Conservation (phyloP, 2,113 vertebrate genomes). For the Muntiacus muntjak region DNA sequence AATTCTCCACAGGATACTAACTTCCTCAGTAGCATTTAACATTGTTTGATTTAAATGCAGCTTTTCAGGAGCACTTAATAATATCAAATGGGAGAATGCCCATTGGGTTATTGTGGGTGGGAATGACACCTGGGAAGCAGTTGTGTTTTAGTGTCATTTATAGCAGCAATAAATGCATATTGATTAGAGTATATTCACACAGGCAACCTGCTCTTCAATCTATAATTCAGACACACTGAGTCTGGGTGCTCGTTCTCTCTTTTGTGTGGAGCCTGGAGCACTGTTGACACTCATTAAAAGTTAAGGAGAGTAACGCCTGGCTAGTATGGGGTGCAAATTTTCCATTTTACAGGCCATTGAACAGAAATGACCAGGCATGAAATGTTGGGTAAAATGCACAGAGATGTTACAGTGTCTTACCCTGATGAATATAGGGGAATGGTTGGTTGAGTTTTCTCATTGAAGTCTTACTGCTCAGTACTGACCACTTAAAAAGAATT, state of each 20-base stretch:
- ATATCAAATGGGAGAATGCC: not conserved
- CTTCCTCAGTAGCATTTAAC: not conserved
- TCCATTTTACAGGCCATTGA: not conserved
- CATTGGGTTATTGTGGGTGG: not conserved
- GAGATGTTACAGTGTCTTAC: not conserved
- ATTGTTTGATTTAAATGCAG: not conserved
- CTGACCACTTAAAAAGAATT: not conserved
- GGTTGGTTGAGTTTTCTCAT: not conserved
- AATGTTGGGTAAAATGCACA: not conserved
- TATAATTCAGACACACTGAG: not conserved
- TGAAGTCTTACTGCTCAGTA: not conserved
- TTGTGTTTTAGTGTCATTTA: slow-evolving; percentile 21
- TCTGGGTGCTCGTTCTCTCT: not conserved
- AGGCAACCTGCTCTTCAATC: not conserved
- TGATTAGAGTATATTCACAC: not conserved
- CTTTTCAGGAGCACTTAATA: slow-evolving; percentile 21
- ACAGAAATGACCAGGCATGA: not conserved
- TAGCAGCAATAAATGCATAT: slow-evolving; percentile 19
- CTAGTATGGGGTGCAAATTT: not conserved
- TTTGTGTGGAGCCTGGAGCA: not conserved
- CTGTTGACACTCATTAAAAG: slow-evolving; percentile 9
- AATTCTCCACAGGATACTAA: not conserved
- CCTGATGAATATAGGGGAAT: not conserved
- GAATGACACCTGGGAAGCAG: slow-evolving; percentile 12
- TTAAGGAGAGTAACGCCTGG: not conserved